Conservation (phyloP, 2,113 vertebrate genomes). For the Phocoena sinus region DNA sequence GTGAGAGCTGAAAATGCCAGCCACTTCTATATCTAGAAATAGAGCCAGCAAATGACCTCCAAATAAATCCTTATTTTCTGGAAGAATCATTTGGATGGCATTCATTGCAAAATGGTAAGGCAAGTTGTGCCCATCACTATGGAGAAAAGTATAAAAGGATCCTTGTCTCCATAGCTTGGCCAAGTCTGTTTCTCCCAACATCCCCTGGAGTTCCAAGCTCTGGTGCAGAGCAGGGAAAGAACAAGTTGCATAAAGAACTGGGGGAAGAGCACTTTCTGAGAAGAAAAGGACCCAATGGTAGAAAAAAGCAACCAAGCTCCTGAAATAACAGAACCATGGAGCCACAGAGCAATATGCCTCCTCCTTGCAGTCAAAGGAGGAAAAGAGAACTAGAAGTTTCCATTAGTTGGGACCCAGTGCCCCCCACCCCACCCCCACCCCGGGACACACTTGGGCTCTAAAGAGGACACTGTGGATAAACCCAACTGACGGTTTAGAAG, state of each 20-base stretch:
- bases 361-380: neutral
- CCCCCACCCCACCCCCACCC: neutral
- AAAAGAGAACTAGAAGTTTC: neutral
- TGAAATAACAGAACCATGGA: neutral
- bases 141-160: too few species aligned
- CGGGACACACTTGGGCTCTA: neutral
- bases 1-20: slow-evolving; percentile 23
- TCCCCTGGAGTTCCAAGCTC: neutral
- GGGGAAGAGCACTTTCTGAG: neutral
- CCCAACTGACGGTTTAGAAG: neutral
- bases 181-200: neutral
- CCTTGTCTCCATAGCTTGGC: neutral
- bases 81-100: neutral
- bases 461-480: neutral
- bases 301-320: neutral
- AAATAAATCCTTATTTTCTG: neutral
- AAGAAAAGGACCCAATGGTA: neutral
- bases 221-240: neutral
- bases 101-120: too few species aligned
- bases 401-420: neutral
- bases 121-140: too few species aligned
- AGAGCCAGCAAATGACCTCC: neutral
- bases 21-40: neutral
- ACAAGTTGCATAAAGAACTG: neutral
- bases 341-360: neutral